A percentile compares a stretch with the other conserved stretches of the same genome.
Conservation (phyloP, 1,140 invertebrate genomes). For the Drosophila seguyi region DNA sequence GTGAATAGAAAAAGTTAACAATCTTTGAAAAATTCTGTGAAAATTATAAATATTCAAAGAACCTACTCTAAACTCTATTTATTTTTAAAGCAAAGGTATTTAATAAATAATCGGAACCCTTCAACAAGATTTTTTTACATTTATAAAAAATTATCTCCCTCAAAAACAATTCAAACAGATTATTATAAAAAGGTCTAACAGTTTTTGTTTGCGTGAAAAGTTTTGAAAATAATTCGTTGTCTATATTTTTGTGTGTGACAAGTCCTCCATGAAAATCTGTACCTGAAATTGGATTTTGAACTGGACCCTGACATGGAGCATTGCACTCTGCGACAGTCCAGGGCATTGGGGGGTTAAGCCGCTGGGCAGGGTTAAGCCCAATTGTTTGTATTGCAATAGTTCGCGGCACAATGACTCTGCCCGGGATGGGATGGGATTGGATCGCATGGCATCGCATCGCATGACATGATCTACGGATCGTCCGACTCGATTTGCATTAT, state of each 20-base stretch:
- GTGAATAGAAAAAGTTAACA: too few relatives aligned
- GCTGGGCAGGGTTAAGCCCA: conserved; percentile 1
- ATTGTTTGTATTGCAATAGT: conserved; percentile 64
- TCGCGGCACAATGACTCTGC: conserved; percentile 68
- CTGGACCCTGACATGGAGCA: conserved; percentile 14
- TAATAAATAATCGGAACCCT: too few relatives aligned
- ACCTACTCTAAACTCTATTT: too few relatives aligned
- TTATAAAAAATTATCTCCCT: too few relatives aligned
- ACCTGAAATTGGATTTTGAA: conserved; percentile 22
- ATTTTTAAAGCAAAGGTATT: too few relatives aligned
- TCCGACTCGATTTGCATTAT: conserved; percentile 53
- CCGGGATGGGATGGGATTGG: background rate
- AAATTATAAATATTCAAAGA: too few relatives aligned
- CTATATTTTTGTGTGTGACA: conserved; percentile 1
- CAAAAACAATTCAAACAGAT: too few relatives aligned
- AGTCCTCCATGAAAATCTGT: background rate
- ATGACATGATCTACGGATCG: conserved; percentile 40
- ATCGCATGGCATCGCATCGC: conserved; percentile 15
- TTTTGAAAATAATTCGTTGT: background rate
- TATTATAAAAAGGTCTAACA: too few relatives aligned
- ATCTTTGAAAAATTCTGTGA: too few relatives aligned
- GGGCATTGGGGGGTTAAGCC: background rate
- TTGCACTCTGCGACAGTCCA: conserved; percentile 7
- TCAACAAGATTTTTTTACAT: too few relatives aligned
- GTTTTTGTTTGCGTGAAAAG: conserved; percentile 5